Evolutionary conservation across 2,888 invertebrate genomes (phyloP).

Genomic region (Sarcophaga variegata): DNA sequence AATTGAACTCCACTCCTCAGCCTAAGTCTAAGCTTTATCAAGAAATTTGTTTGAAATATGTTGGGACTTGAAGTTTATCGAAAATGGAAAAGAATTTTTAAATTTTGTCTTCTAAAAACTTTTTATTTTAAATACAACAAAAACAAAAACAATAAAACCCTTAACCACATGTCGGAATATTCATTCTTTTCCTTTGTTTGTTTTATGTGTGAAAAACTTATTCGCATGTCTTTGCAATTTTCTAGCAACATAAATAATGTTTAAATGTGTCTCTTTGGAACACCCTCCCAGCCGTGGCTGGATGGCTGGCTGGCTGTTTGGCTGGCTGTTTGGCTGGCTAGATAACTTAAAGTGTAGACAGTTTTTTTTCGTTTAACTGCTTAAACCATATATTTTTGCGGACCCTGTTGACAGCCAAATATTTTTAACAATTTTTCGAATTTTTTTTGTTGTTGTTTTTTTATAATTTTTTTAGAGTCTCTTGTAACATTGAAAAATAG

Average conservation of each 20-base stretch:
- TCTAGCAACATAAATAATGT: slow-evolving; percentile 67
- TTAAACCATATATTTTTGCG: slow-evolving; percentile 50
- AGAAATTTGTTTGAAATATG: no score
- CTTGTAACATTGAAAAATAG: slow-evolving; percentile 59
- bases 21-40: no score
- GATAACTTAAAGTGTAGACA: slow-evolving; percentile 50
- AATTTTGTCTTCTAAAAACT: not conserved
- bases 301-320: slow-evolving; percentile 18
- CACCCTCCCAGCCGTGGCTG: slow-evolving; percentile 7
- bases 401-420: slow-evolving; percentile 66
- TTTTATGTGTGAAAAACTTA: slow-evolving; percentile 62
- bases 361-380: slow-evolving; percentile 48
- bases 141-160: slow-evolving; percentile 47
- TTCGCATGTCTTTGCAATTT: slow-evolving; percentile 70
- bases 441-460: slow-evolving; percentile 31
- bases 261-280: slow-evolving; percentile 42
- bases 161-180: slow-evolving; percentile 62
- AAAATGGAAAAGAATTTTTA: no score
- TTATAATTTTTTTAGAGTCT: not conserved
- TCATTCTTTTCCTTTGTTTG: slow-evolving; percentile 38
- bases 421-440: slow-evolving; percentile 34
- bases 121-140: not conserved
- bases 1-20: no score
- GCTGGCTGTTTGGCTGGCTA: slow-evolving; percentile 8
- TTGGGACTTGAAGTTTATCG: no score